phyloP scores from a whole-genome alignment of 2,888 invertebrate genomes.

The Clunio marinus region DNA sequence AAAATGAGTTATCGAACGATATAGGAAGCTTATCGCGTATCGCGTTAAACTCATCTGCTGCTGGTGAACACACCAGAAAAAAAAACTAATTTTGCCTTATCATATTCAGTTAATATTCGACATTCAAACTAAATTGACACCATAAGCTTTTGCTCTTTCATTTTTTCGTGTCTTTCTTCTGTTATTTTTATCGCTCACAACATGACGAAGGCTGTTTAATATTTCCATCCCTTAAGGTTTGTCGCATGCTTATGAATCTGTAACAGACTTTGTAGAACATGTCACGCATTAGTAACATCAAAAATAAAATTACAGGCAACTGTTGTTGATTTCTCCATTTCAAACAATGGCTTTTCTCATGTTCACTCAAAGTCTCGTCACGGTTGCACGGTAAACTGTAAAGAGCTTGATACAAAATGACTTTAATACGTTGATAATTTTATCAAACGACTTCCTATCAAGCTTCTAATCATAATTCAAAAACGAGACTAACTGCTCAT shows the following conservation, averaged over 20 bases:
- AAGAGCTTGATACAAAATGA: slow-evolving; percentile 19
- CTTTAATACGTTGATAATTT: no score
- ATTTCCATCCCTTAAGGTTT: slow-evolving; percentile 34
- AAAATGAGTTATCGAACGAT: not conserved
- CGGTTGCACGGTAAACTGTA: slow-evolving; percentile 23
- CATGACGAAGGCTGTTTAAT: slow-evolving; percentile 31
- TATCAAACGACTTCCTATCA: no score
- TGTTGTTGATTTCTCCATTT: not conserved
- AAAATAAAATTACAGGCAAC: not conserved
- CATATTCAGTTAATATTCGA: slow-evolving; percentile 12
- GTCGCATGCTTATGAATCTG: not conserved
- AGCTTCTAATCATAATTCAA: no score
- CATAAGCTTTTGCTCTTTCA: not conserved
- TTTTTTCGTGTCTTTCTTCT: not conserved
- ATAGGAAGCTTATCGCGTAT: not conserved
- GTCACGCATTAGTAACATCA: slow-evolving; percentile 1
- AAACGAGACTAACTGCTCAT: no score
- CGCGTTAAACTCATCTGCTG: not conserved
- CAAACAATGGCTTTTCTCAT: slow-evolving; percentile 28
- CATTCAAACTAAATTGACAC: slow-evolving; percentile 5
- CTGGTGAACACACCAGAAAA: no score
- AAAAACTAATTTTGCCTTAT: slow-evolving; percentile 23
- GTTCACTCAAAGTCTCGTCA: not conserved
- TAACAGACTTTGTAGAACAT: not conserved
- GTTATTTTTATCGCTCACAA: not conserved